Percentiles rank a stretch among this genome's conserved stretches.
Conservation (phyloP, 2,113 vertebrate species). For the Lycaon pictus region DNA sequence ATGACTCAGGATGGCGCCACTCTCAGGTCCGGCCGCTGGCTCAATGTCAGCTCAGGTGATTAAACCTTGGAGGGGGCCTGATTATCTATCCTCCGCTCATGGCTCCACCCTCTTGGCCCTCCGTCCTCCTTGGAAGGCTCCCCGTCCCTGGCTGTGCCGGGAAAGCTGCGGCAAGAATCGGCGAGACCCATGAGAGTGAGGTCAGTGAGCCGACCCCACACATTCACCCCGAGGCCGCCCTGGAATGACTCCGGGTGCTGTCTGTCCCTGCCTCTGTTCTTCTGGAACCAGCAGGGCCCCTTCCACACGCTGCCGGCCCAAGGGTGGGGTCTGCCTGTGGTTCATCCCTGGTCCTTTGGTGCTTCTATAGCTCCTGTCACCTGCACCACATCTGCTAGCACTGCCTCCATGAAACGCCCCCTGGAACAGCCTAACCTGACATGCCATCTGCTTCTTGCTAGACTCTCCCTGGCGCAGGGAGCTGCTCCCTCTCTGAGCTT, state of each 20-base stretch:
- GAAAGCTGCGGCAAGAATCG: neutral
- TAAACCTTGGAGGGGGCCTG: neutral
- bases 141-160: too few species aligned
- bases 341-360: accelerated
- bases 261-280: neutral
- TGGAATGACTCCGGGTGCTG: neutral
- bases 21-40: too few species aligned
- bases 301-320: neutral
- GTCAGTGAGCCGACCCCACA: neutral
- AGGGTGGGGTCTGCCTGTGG: neutral
- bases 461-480: neutral
- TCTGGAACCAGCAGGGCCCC: neutral
- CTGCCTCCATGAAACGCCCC: too few species aligned
- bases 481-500: too few species aligned
- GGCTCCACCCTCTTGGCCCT: neutral
- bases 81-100: neutral
- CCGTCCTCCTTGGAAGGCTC: neutral
- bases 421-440: neutral
- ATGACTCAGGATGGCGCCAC: too few species aligned
- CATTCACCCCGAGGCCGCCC: neutral
- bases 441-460: neutral
- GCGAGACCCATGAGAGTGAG: neutral
- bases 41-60: neutral
- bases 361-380: neutral
- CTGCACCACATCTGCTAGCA: neutral